phyloP scores from a whole-genome alignment of 2,797 vertebrate genomes.

The Manis pentadactyla region DNA sequence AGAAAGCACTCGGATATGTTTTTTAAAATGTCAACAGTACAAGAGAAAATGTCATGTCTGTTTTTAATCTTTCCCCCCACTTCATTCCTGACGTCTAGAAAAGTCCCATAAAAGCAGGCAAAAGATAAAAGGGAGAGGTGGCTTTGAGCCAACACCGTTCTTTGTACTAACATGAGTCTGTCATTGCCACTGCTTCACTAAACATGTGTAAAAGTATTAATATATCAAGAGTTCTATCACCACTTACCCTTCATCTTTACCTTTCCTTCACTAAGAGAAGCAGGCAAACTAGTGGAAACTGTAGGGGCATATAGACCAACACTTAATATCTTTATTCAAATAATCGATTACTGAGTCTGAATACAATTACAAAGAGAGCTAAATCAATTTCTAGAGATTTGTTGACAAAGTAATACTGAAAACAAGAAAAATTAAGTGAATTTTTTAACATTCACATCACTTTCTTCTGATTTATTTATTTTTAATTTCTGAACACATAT shows the following conservation, averaged over 20 bases:
- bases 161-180: neutral
- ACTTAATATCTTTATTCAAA: neutral
- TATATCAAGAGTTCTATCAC: neutral
- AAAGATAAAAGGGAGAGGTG: neutral
- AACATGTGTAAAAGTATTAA: neutral
- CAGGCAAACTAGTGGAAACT: neutral
- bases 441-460: neutral
- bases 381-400: neutral
- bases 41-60: constrained; percentile 70
- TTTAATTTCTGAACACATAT: neutral
- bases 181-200: neutral
- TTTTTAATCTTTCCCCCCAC: constrained; percentile 39
- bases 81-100: constrained; percentile 43
- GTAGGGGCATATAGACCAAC: neutral
- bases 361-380: neutral
- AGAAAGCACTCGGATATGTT: constrained; percentile 59
- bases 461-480: neutral
- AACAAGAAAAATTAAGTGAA: neutral
- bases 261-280: neutral
- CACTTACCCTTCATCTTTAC: neutral
- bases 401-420: neutral
- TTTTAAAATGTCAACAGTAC: constrained; percentile 62
- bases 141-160: neutral
- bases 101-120: neutral
- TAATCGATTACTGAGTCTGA: neutral